phyloP scores from a whole-genome alignment of 2,888 invertebrate species.

The Lasius platythorax region DNA sequence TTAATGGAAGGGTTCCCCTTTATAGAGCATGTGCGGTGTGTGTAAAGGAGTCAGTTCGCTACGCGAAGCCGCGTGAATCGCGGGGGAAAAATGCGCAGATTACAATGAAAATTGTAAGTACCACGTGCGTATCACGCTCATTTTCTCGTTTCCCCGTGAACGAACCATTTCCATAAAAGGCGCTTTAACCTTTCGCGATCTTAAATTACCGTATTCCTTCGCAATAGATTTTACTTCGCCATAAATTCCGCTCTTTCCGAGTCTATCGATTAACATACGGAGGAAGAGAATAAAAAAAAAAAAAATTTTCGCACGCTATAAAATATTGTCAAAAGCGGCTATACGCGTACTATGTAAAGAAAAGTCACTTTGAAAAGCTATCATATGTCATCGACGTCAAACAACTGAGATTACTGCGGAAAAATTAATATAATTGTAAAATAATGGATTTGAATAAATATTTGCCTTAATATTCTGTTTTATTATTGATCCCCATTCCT shows the following conservation, averaged over 20 bases:
- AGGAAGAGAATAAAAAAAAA: neutral
- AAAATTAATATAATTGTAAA: neutral
- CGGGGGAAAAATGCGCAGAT: constrained; percentile 7
- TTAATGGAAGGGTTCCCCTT: constrained; percentile 21
- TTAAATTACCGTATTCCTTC: constrained; percentile 19
- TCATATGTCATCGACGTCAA: neutral
- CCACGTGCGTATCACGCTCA: constrained; percentile 6
- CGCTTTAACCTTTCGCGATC: constrained; percentile 7
- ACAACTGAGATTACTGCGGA: neutral
- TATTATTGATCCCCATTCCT: neutral
- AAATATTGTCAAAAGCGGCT: neutral
- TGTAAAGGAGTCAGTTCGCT: neutral
- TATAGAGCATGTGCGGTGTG: neutral
- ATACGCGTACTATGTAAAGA: neutral
- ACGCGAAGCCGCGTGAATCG: neutral
- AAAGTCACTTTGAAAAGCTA: neutral
- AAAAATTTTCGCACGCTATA: neutral
- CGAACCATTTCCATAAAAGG: constrained; percentile 28
- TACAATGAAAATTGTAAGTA: constrained; percentile 35
- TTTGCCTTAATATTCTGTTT: neutral
- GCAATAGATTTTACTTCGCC: constrained; percentile 1
- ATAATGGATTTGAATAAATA: neutral
- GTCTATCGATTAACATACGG: neutral
- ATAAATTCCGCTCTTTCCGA: neutral
- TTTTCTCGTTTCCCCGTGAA: constrained; percentile 12